phyloP scores from a whole-genome alignment of 2,113 vertebrate genomes.

The Antidorcas marsupialis region DNA sequence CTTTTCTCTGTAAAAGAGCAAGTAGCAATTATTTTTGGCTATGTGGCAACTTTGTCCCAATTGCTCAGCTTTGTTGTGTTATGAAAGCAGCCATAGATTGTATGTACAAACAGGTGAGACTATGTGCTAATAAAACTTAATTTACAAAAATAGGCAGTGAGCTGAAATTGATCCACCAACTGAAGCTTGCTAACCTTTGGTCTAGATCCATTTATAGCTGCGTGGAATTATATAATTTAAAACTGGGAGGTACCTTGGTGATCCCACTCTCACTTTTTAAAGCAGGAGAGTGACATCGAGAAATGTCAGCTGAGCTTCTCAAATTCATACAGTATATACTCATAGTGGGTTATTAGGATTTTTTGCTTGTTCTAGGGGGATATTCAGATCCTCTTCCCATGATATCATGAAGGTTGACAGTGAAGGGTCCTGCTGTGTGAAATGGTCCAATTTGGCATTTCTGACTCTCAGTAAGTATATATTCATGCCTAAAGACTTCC shows the following conservation, averaged over 20 bases:
- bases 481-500: neutral
- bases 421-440: neutral
- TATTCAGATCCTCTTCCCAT: neutral
- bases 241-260: neutral
- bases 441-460: neutral
- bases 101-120: rapidly evolving
- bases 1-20: neutral
- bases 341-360: neutral
- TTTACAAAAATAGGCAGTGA: neutral
- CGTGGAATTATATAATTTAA: neutral
- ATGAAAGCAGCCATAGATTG: neutral
- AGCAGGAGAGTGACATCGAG: neutral
- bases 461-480: neutral
- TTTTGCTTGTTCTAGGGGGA: neutral
- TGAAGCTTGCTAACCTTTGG: neutral
- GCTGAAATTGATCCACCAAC: neutral
- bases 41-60: neutral
- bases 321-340: neutral
- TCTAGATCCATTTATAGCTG: neutral
- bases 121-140: neutral
- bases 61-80: neutral
- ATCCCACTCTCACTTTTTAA: neutral
- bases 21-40: neutral
- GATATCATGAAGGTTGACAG: neutral
- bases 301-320: neutral